Conservation (phyloP, 2,797 vertebrate genomes). For the Vespertilio murinus region DNA sequence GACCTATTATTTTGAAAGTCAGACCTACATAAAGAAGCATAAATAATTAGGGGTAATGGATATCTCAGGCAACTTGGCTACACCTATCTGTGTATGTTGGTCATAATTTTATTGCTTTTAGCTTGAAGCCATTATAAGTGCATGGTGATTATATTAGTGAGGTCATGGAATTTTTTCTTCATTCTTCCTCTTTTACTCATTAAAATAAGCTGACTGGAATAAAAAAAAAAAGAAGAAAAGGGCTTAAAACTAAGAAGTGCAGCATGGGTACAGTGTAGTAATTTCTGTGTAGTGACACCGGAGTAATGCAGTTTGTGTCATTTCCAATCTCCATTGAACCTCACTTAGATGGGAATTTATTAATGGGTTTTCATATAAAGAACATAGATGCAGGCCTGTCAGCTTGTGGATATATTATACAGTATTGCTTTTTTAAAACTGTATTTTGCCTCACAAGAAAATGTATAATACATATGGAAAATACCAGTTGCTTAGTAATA, state of each 20-base stretch:
- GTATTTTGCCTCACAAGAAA: not conserved
- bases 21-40: not conserved
- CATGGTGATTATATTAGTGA: slow-evolving; percentile 42
- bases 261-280: not conserved
- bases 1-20: not conserved
- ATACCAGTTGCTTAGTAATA: not conserved
- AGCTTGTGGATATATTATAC: not conserved
- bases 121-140: not conserved
- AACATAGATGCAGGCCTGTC: not conserved
- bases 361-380: not conserved
- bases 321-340: not conserved
- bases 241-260: not conserved
- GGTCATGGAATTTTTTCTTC: not conserved
- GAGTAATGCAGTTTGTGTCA: not conserved
- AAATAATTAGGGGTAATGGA: not conserved
- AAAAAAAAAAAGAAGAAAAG: not conserved
- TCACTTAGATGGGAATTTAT: not conserved
- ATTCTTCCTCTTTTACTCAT: not conserved
- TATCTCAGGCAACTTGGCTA: not conserved
- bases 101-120: slow-evolving; percentile 49
- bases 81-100: not conserved
- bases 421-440: not conserved
- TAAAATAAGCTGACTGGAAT: slow-evolving; percentile 2
- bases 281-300: not conserved
- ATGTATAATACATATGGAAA: not conserved